A percentile compares a stretch with the other conserved stretches of the same genome.
These are phyloP conservation scores for Ceratoteleas bidentatus DNA, from an alignment of 1,140 invertebrate species.

Conservation along the genomic window DNA sequence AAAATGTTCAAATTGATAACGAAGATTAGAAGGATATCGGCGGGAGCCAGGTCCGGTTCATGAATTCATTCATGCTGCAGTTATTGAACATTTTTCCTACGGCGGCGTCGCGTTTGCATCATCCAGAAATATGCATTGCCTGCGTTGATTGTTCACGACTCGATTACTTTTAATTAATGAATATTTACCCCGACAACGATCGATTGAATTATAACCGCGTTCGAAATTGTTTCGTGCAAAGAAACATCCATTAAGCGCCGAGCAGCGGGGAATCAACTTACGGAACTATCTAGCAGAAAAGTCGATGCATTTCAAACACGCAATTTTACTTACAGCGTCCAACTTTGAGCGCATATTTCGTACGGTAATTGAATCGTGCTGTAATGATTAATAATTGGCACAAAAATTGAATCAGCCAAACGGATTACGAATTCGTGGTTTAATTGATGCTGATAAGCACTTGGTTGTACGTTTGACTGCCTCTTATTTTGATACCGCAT, in stretches of 20 bases:
- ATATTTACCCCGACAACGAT: conserved; percentile 3
- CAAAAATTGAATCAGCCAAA: too few species aligned
- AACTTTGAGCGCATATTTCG: not conserved
- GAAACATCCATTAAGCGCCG: not conserved
- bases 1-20: conserved; percentile 22
- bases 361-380: too few species aligned
- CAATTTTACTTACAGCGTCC: not conserved
- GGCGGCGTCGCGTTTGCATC: conserved; percentile 12
- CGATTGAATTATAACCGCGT: conserved; percentile 2
- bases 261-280: not conserved
- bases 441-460: too few species aligned
- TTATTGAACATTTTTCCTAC: conserved; percentile 42
- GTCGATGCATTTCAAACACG: not conserved
- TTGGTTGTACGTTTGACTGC: too few species aligned
- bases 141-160: conserved; percentile 25
- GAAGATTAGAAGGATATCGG: not conserved
- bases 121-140: conserved; percentile 24
- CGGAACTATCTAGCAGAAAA: too few species aligned
- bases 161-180: conserved; percentile 24
- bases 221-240: conserved; percentile 1
- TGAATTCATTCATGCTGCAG: not conserved
- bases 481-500: too few species aligned
- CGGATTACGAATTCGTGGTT: too few species aligned
- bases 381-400: too few species aligned
- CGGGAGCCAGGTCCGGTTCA: not conserved